Percentiles rank a stretch among this genome's conserved stretches.
Evolutionary conservation across 92 coral and sea anemone species (phyloP).

Genomic region (Pocillopora meandrina): DNA sequence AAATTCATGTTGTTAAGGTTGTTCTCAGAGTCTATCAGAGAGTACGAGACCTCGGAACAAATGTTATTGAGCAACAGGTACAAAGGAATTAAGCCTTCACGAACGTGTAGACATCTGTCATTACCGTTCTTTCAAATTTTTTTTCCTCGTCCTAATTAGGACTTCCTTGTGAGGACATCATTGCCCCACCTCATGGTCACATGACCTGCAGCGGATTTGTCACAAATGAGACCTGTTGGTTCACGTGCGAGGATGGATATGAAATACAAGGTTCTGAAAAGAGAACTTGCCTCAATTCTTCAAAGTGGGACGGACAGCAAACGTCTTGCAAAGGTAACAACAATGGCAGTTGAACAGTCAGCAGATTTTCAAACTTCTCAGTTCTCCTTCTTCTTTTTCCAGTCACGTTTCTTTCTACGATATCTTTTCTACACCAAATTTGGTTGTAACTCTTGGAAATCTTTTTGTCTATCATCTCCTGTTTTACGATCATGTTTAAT

Average conservation of each 20-base stretch:
- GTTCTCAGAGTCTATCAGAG: no score
- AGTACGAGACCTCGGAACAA: no score
- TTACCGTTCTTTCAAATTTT: neutral
- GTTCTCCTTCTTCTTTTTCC: neutral
- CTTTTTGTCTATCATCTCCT: neutral
- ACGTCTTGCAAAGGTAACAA: constrained; percentile 38
- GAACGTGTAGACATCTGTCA: no score
- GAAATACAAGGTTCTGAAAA: constrained; percentile 28
- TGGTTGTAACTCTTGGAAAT: neutral
- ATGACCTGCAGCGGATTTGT: constrained; percentile 46
- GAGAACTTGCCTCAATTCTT: constrained; percentile 41
- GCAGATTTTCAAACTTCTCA: neutral
- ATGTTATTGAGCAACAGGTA: no score
- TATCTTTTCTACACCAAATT: neutral
- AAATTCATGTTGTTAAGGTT: no score
- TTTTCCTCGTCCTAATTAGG: neutral
- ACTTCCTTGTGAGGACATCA: constrained; percentile 34
- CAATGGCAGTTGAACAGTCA: neutral
- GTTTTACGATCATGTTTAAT: no score
- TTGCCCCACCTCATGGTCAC: constrained; percentile 34
- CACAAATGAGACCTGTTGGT: constrained; percentile 35
- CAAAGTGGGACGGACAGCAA: constrained; percentile 37
- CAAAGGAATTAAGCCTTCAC: no score
- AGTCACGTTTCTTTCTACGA: neutral
- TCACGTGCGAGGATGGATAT: constrained; percentile 45